phyloP scores from a whole-genome alignment of 2,113 vertebrate genomes.

The Equus przewalskii region DNA sequence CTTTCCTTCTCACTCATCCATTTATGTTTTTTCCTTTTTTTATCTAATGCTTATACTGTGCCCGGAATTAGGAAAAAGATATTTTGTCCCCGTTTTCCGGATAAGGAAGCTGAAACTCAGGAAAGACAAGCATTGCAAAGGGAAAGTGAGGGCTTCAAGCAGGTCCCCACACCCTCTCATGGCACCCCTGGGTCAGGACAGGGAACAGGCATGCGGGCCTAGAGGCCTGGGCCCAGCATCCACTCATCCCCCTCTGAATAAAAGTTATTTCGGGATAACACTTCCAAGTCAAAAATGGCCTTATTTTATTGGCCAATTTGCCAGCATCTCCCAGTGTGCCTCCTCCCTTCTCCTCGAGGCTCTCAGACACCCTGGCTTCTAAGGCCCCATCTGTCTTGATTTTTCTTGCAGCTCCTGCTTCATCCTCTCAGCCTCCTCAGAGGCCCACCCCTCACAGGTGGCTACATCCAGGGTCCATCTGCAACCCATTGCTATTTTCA shows the following conservation, averaged over 20 bases:
- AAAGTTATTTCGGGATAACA: too few species aligned
- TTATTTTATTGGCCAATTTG: too few species aligned
- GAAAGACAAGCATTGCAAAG: neutral
- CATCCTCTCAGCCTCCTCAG: neutral
- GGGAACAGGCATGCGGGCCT: accelerated
- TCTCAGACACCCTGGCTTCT: neutral
- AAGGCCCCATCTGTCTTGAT: accelerated
- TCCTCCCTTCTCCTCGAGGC: neutral
- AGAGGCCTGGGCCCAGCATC: too few species aligned
- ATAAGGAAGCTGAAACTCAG: neutral
- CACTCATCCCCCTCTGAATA: neutral
- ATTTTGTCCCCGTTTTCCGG: neutral
- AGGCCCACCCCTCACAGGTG: too few species aligned
- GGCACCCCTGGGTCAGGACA: accelerated
- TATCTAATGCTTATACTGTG: neutral
- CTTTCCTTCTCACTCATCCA: neutral
- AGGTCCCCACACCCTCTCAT: too few species aligned
- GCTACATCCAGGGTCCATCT: neutral
- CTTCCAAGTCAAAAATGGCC: neutral
- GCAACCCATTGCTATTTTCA: neutral
- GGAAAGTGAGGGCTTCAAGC: accelerated
- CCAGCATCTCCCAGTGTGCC: accelerated
- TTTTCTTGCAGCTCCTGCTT: neutral
- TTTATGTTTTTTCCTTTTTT: neutral
- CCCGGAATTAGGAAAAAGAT: neutral